These are phyloP conservation scores for Paradoxurus hermaphroditus DNA, from an alignment of 2,113 vertebrate genomes.

Conservation along the genomic window DNA sequence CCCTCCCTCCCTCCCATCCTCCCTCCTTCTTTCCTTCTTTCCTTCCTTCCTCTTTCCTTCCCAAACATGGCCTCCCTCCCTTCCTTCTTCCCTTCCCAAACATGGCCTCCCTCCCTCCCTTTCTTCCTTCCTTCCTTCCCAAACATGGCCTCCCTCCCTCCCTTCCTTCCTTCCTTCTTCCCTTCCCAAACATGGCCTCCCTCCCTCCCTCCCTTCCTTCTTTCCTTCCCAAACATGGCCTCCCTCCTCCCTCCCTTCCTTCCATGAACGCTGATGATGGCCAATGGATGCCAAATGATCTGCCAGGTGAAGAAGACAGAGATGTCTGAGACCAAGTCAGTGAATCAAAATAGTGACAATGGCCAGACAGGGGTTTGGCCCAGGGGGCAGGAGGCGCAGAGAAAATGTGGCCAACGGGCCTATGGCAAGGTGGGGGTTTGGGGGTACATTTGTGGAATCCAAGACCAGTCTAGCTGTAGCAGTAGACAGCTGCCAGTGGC, in stretches of 20 bases:
- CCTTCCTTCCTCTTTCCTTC: not conserved
- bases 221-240: not conserved
- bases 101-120: too few relatives aligned
- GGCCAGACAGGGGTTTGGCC: not conserved
- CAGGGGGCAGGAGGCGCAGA: too few relatives aligned
- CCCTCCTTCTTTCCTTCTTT: not conserved
- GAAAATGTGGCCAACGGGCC: not conserved
- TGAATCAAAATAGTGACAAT: not conserved
- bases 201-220: too few relatives aligned
- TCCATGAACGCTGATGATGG: not conserved
- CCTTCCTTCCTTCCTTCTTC: too few relatives aligned
- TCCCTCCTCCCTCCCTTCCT: not conserved
- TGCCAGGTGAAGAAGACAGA: not conserved
- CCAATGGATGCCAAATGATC: too few relatives aligned
- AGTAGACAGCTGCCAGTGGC: not conserved
- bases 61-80: too few relatives aligned
- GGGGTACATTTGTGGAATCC: too few relatives aligned
- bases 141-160: not conserved
- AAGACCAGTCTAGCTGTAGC: not conserved
- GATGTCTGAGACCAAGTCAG: not conserved
- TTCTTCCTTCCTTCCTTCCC: too few relatives aligned
- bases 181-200: not conserved
- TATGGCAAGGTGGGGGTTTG: not conserved
- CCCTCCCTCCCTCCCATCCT: too few relatives aligned
- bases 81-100: not conserved